These are phyloP conservation scores for Neogobius melanostomus DNA, from an alignment of 2,113 vertebrate species.

Conservation along the genomic window DNA sequence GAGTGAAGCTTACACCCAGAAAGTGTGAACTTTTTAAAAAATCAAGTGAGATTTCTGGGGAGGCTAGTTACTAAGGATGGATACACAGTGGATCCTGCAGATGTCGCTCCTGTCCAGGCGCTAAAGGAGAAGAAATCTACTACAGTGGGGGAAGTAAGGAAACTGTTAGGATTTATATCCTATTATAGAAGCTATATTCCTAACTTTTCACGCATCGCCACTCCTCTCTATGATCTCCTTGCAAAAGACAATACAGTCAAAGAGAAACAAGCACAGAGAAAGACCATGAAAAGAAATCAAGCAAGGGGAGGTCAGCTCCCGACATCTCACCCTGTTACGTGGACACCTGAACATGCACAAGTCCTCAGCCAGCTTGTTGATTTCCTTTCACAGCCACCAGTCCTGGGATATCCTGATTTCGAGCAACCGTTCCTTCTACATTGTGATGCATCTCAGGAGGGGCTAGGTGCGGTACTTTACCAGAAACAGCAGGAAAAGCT, in stretches of 20 bases:
- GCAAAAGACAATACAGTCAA: neutral
- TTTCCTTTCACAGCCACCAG: neutral
- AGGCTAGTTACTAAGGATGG: constrained; percentile 14
- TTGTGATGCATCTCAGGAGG: neutral
- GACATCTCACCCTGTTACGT: neutral
- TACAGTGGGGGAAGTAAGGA: constrained; percentile 1
- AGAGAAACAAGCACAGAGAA: neutral
- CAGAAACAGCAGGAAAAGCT: neutral
- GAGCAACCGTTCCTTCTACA: neutral
- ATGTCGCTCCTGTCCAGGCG: neutral
- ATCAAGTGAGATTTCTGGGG: constrained; percentile 18
- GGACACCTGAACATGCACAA: constrained; percentile 7
- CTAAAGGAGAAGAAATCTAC: constrained; percentile 6
- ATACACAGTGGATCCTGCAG: constrained; percentile 14
- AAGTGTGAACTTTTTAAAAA: constrained; percentile 37
- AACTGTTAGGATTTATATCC: neutral
- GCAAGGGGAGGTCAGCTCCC: neutral
- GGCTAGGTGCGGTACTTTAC: neutral
- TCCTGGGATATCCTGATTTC: neutral
- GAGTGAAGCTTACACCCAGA: constrained; percentile 14
- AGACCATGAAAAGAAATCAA: neutral
- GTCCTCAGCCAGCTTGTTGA: neutral
- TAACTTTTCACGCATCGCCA: constrained; percentile 12
- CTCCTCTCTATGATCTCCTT: constrained; percentile 17
- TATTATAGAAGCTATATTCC: neutral